Evolutionary conservation across 2,888 invertebrate species (phyloP), one percentile per base, ranked within the genome.

Genomic region (Ethmia dodecea): DNA sequence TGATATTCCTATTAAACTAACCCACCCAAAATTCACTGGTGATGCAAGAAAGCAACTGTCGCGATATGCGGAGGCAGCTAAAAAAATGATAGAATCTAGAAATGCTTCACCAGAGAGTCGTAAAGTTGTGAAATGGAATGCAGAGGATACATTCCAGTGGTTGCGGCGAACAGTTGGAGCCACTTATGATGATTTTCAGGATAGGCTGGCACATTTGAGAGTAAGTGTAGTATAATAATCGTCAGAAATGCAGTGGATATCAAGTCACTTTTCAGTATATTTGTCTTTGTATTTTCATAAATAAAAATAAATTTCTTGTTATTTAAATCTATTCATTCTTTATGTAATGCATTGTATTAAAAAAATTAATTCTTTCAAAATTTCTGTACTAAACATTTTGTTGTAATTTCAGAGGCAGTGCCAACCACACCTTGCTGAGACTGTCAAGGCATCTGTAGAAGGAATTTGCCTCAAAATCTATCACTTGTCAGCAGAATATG

Each of bases 61-160:
- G 2, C 90, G 93, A 34, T 99, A 98, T 78, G 97, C 98, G 0
- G 98, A 98, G 76, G 97, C 98, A 10, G 98, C 98, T 1, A 98
- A 98, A 67, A 95, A 96, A 75, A 96, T 98, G 87, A 97, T 98
- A 52, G 98, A 98, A 76, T 95, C 96, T 5, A 91, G 97, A 55
- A 95, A 95, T 70, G 94, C 95, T 5, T 94, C 96, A 14, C 91
- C 96, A 0, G 97, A 98, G 68, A 96, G 97, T 63, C 89, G 98
- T 43, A 98, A 98, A 83, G 94, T 98, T 9, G 98, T 99, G 0
- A 98, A 98, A 72, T 98, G 98, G 98, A 97, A 98, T 84, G 97
- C 97, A 0, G 98, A 98, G 64, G 98, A 98, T 57, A 98, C 97
- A 13, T 97, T 98, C 75, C 95, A 95, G 54, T 98, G 98, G 98